phyloP scores from a whole-genome alignment of 2,797 vertebrate genomes.

The Kryptopterus vitreolus region DNA sequence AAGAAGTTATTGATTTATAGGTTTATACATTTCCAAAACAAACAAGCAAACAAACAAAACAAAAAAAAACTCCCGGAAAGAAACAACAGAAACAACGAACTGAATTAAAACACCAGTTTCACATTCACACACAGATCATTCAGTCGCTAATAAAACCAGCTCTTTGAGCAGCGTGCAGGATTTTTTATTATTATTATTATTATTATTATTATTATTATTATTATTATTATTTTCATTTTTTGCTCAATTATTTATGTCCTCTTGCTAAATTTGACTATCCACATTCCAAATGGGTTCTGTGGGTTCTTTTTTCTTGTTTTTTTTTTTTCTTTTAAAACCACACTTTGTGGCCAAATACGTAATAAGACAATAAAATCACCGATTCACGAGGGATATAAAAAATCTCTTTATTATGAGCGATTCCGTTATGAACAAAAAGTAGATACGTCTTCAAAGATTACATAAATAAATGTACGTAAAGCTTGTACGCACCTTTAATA shows the following conservation, averaged over 20 bases:
- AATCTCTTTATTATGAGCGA: too few relatives aligned
- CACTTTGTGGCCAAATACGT: not conserved
- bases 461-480: not conserved
- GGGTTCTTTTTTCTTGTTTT: too few relatives aligned
- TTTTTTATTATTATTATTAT: not conserved
- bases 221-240: not conserved
- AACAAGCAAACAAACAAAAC: too few relatives aligned
- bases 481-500: not conserved
- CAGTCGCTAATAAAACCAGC: not conserved
- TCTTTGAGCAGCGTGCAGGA: not conserved
- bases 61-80: not conserved
- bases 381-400: not conserved
- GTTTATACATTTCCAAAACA: not conserved
- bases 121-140: not conserved
- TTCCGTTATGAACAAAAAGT: not conserved
- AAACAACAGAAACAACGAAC: not conserved
- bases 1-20: conserved; percentile 1
- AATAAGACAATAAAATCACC: not conserved
- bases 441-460: not conserved
- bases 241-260: not conserved
- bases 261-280: not conserved
- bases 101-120: not conserved
- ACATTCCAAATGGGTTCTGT: not conserved
- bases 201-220: not conserved
- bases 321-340: not conserved